Evolutionary conservation across 2,888 invertebrate genomes (phyloP), one percentile per base, ranked within the genome.

Genomic region (Notodonta ziczac): DNA sequence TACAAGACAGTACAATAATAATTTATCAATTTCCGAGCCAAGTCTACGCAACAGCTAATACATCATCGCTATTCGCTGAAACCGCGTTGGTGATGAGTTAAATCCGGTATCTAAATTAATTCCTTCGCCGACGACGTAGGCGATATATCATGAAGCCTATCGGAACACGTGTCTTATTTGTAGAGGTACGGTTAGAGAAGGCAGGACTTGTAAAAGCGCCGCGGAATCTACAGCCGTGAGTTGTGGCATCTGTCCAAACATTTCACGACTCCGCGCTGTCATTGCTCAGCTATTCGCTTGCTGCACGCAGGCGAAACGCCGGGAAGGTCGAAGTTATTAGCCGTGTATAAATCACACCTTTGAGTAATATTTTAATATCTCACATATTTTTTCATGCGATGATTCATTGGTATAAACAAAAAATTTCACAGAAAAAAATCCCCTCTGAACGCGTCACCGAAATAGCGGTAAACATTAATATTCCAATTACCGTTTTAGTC

Each of bases 161-260:
- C 82, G 76, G 76, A 82, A 83, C 86, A 86, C 83, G 83, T 86
- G 87, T 86, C 77, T 79, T 83, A 84, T 89, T 87, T 86, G 84
- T 83, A 81, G 82, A 84, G 83, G 75, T 76, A 79, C 73, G 73
- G 74, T 66, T 66, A 65, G 58, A 78, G 39, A 7, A 4, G 9
- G 39, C n/a, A 4, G n/a, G 12, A 35, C 54, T 75, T 81, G 84
- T 85, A 83, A 85, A 88, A 84, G 82, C 83, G 78, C 73, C 80
- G 75, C 66, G 79, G 77, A 80, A 80, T 82, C 79, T 80, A 70
- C 76, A 74, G 72, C 62, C 72, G 61, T 67, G 70, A 69, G 70
- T 65, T 69, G 74, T 85, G 85, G 85, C 86, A 86, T 82, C 82
- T 85, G 83, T 85, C 85, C 86, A 86, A 86, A 86, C 83, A 84